Evolutionary conservation across 30 jellyfish, hydroid and myxozoan species (phyloP).

Genomic region (Catostylus mosaicus): DNA sequence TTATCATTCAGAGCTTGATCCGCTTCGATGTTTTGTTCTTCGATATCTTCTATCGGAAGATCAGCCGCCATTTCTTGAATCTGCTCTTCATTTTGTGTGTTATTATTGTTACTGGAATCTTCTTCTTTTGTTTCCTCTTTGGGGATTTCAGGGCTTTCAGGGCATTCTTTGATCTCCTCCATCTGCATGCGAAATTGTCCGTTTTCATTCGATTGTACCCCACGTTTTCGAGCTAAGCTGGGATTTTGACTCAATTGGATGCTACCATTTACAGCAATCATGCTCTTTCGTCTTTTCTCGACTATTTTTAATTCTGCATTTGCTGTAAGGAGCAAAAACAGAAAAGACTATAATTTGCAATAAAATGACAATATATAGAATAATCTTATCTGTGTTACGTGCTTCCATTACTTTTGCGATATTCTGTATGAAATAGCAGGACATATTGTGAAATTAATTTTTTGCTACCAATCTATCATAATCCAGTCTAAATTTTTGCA

Average conservation of each 20-base stretch:
- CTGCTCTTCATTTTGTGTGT: slow-evolving; percentile 2
- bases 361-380: too few species aligned
- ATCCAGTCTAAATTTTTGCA: too few species aligned
- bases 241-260: slow-evolving; percentile 9
- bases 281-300: slow-evolving; percentile 30
- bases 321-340: neutral
- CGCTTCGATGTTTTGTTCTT: slow-evolving; percentile 7
- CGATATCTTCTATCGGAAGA: slow-evolving; percentile 20
- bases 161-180: slow-evolving; percentile 32
- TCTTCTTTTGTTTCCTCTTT: neutral
- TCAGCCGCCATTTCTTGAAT: slow-evolving; percentile 13
- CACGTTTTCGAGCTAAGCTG: neutral
- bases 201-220: neutral
- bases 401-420: too few species aligned
- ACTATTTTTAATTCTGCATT: slow-evolving; percentile 46
- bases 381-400: too few species aligned
- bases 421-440: too few species aligned
- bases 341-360: too few species aligned
- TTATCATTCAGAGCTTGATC: slow-evolving; percentile 5
- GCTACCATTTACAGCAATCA: slow-evolving; percentile 24
- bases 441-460: too few species aligned
- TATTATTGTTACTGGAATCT: neutral
- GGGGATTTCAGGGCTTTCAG: neutral
- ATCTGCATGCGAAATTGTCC: slow-evolving; percentile 21
- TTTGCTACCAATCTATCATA: too few species aligned